Base-by-base conservation (phyloP, 2,797 vertebrate species). In the Syncerus caffer region DNA sequence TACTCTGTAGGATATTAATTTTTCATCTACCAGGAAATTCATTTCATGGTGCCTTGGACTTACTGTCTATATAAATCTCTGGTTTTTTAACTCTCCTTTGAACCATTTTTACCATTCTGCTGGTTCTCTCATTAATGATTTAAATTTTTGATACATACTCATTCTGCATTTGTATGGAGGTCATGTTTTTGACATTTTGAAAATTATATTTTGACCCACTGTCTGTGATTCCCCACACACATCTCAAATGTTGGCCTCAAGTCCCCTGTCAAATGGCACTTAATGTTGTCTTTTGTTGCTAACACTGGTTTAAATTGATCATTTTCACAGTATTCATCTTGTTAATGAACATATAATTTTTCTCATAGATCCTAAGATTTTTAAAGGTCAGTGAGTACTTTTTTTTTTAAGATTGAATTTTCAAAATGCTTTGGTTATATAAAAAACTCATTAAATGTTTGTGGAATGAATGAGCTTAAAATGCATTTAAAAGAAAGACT, bases 181-280 rank as follows among this genome's bases (percentile, higher is more conserved):
- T 93, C 38, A 89, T 71, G 38, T 50, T 87, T 90, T 95, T 90
- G 90, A 64, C 71, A 94, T 86, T 96, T 96, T 76, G 23, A 90
- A 47, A 90, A 90, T 76, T 94, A 89, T 83, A 50, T 14, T 92
- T 95, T 76, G 79, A 92, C 29, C 34, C 9, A 91, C 31, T 67
- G 1, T 53, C 62, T 90, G 6, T 64, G 93, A 95, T 96, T 85
- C 17, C 38, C 31, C 58, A 34, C 19, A 45, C 23, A 51, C 13
- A 89, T 95, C 55, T 96, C 19, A 95, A 88, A 83, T 23, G 25
- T 71, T 89, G 79, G 58, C 57, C 64, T 94, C 51, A 57, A 50
- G 34, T 86, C 14, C 42, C 25, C 4, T 93, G 50, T 95, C 87
- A 94, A 80, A 89, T 96, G 83, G 15, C n/a, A 94, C 45, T 42